phyloP scores from a whole-genome alignment of 2,797 vertebrate species.

The Paramormyrops hopkinsi region DNA sequence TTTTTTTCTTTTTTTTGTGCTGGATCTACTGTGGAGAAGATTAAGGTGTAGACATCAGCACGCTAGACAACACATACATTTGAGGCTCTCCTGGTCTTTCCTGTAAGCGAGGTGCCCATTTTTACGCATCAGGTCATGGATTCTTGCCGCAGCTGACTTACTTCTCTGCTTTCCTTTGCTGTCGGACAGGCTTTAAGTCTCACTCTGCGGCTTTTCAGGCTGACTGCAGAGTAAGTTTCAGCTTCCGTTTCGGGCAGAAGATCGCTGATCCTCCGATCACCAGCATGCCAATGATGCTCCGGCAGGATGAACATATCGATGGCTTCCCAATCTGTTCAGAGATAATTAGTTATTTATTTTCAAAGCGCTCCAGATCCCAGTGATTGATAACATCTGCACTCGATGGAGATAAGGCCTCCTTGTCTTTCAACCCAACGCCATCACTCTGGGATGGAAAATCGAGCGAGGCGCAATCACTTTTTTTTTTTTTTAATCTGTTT shows the following conservation, averaged over 20 bases:
- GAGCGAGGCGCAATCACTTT: conserved; percentile 21
- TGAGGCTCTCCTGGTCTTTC: neutral
- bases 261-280: conserved; percentile 26
- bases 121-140: neutral
- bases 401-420: conserved; percentile 37
- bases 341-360: conserved; percentile 48
- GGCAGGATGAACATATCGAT: conserved; percentile 25
- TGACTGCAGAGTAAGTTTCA: neutral
- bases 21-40: neutral
- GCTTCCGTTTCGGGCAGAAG: neutral
- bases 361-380: conserved; percentile 47
- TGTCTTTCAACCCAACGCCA: conserved; percentile 42
- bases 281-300: conserved; percentile 26
- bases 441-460: conserved; percentile 36
- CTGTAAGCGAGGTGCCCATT: neutral
- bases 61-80: neutral
- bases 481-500: conserved; percentile 18
- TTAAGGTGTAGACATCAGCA: neutral
- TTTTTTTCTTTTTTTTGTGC: neutral
- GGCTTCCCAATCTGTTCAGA: conserved; percentile 21
- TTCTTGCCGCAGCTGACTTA: neutral
- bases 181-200: neutral
- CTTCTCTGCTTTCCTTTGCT: neutral
- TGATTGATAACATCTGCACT: conserved; percentile 36
- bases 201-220: neutral